Conservation (phyloP, 1,140 invertebrate species). For the Nephotettix cincticeps region DNA sequence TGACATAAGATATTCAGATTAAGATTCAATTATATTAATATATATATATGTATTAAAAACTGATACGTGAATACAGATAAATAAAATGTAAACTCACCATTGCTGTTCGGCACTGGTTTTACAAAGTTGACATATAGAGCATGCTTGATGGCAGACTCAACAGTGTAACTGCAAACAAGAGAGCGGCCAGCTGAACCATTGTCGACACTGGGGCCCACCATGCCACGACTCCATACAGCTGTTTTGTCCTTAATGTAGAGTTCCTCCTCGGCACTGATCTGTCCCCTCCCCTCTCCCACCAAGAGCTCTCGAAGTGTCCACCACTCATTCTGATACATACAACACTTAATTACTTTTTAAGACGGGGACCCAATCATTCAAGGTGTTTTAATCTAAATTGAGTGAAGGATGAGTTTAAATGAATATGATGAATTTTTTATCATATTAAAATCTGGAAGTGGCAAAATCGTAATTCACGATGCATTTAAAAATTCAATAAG, state of each 20-base stretch:
- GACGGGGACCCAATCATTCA: no score
- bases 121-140: slow-evolving; percentile 78
- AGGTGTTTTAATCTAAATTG: no score
- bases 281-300: slow-evolving; percentile 37
- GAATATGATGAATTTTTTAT: no score
- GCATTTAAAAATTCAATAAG: no score
- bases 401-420: no score
- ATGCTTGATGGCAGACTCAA: slow-evolving; percentile 76
- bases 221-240: slow-evolving; percentile 65
- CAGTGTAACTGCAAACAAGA: slow-evolving; percentile 71
- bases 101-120: slow-evolving; percentile 51
- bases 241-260: slow-evolving; percentile 83
- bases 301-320: slow-evolving; percentile 63
- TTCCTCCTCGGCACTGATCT: slow-evolving; percentile 70
- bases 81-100: slow-evolving; percentile 13
- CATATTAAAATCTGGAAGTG: no score
- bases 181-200: slow-evolving; percentile 43
- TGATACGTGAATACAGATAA: no score
- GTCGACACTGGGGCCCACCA: slow-evolving; percentile 30
- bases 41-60: no score
- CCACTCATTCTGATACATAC: slow-evolving; percentile 56
- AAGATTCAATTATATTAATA: no score
- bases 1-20: no score
- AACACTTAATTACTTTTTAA: slow-evolving; percentile 11
- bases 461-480: no score